Percentiles rank a stretch among this genome's conserved stretches.
phyloP scores from a whole-genome alignment of 1,140 invertebrate species.

The Cydia amplana region DNA sequence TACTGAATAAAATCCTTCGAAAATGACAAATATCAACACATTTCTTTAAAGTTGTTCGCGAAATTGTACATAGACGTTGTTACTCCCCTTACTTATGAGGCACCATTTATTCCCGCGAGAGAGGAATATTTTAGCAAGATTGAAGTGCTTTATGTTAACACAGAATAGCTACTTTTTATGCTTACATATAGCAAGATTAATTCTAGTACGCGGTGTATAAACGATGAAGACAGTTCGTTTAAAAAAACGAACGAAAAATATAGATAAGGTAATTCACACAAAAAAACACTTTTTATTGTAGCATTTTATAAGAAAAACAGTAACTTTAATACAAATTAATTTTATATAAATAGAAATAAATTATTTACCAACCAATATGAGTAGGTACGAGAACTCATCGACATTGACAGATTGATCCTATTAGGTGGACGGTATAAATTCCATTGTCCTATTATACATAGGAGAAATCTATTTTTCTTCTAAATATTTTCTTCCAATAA shows the following conservation, averaged over 20 bases:
- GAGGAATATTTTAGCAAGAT: constrained; percentile 11
- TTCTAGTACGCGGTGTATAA: not conserved
- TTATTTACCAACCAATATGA: not conserved
- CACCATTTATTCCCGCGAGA: not conserved
- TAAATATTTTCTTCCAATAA: too few species aligned
- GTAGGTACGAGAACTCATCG: too few species aligned
- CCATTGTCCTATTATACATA: too few species aligned
- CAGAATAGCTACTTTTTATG: constrained; percentile 4
- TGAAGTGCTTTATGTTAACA: constrained; percentile 16
- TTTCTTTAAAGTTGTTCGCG: constrained; percentile 9
- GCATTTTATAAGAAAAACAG: too few species aligned
- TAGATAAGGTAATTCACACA: too few species aligned
- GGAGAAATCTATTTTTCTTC: too few species aligned
- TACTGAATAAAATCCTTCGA: not conserved
- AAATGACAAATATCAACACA: not conserved
- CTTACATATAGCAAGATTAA: not conserved
- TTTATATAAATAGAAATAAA: too few species aligned
- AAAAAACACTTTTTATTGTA: too few species aligned
- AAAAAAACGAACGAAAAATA: too few species aligned
- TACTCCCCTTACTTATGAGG: constrained; percentile 4
- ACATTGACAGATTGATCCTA: too few species aligned
- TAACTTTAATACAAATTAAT: too few species aligned
- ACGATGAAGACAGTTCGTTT: not conserved
- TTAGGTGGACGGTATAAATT: too few species aligned
- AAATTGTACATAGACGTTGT: not conserved